Percentiles rank a stretch among this genome's conserved stretches.
phyloP scores from a whole-genome alignment of 2,888 invertebrate genomes.

The Drosophila recens region DNA sequence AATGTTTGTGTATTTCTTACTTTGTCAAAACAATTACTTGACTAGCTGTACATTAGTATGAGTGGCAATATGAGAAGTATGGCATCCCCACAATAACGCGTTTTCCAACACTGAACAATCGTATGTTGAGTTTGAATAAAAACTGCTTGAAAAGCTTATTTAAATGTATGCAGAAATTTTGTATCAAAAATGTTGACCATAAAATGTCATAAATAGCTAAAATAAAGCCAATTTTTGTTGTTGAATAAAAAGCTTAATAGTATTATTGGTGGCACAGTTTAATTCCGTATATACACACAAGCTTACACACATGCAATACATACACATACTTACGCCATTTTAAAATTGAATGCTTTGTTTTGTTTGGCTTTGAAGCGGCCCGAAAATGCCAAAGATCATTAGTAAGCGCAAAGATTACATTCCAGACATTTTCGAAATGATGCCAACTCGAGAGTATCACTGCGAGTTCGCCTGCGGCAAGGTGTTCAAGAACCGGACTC shows the following conservation, averaged over 20 bases:
- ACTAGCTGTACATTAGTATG: neutral
- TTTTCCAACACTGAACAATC: neutral
- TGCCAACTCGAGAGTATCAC: constrained; percentile 33
- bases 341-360: neutral
- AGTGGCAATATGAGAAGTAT: neutral
- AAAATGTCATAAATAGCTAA: too few relatives aligned
- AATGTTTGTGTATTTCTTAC: neutral
- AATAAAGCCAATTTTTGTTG: neutral
- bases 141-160: neutral
- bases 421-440: constrained; percentile 36
- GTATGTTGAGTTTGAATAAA: neutral
- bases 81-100: neutral
- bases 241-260: neutral
- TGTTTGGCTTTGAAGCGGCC: neutral
- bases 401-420: neutral
- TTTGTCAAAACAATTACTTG: neutral
- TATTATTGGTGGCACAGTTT: neutral
- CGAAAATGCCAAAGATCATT: constrained; percentile 8
- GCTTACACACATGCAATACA: neutral
- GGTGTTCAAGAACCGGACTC: constrained; percentile 31
- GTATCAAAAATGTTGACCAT: neutral
- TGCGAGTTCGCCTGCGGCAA: constrained; percentile 35
- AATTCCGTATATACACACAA: neutral
- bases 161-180: neutral
- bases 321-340: neutral